Evolutionary conservation across 2,888 invertebrate species (phyloP), one percentile per base, ranked within the genome.

Genomic region (Eretmocerus hayati): DNA sequence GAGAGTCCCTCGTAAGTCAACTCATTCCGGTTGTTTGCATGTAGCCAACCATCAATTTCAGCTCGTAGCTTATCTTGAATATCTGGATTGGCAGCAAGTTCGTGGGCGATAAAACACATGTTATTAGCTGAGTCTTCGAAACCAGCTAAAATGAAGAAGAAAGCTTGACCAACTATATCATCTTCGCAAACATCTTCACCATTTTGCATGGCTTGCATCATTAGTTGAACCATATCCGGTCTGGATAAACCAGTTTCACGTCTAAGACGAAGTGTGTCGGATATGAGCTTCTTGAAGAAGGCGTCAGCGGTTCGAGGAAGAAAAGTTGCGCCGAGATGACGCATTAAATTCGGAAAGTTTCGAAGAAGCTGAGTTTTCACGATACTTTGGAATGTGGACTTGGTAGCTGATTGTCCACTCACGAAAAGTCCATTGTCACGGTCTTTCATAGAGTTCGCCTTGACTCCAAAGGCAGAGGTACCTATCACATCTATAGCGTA

Each of bases 401-500:
- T 4, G 1, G 30, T 31, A 3, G 45, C 21, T 6, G 9, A 23
- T 18, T 37, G 33, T 2, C 53, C 51, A 13, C 46, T 18, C 16
- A 21, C 1, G 31, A 38, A 55, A 46, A 55, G 53, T 13, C 53
- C 48, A 16, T 55, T 55, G 3, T 76, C 61, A 33, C 64, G 69
- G 21, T 79, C 71, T 40, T 71, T 69, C 20, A 79, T 54, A 0
- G 80, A 80, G 61, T 81, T 74, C 0, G 77, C 73, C 53, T 74
- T 68, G 2, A 79, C 67, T 0, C 80, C 80, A 55, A 80, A 80
- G 1, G 76, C 78, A 3, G 75, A 69, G 2, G 76, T 76, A 0
- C 79, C 80, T 19, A 80, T 80, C 18, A 80, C 77, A 60, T 81
- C 81, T 59, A 74, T 80, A 0, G 78, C 74, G 55, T 76, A 80